Conservation (phyloP, 1,140 invertebrate genomes). For the Solen grandis region DNA sequence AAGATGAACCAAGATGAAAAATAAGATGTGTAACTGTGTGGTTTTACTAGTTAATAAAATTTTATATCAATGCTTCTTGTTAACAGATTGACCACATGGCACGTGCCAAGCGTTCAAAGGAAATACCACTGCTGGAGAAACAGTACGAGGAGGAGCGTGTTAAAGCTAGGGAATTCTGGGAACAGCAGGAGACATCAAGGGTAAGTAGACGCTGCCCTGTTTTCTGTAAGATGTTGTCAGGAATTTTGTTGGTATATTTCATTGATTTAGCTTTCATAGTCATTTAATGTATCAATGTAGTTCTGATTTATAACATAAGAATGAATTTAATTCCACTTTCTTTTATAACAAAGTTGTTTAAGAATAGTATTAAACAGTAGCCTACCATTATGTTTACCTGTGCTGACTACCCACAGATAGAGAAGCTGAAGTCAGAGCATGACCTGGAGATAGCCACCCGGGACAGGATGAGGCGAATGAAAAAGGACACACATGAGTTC, state of each 20-base stretch:
- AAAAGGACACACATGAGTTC: conserved; percentile 90
- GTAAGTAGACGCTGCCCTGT: too few species aligned
- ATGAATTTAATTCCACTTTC: too few species aligned
- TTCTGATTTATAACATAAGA: too few species aligned
- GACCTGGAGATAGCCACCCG: conserved; percentile 91
- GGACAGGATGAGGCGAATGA: conserved; percentile 90
- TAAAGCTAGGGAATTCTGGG: conserved; percentile 90
- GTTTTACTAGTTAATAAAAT: not conserved
- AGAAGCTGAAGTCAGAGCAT: conserved; percentile 91
- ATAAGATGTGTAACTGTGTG: conserved; percentile 8
- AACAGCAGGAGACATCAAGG: conserved; percentile 93
- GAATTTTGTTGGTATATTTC: too few species aligned
- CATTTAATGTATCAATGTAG: too few species aligned
- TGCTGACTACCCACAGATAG: too few species aligned
- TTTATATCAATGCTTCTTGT: not conserved
- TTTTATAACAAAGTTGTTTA: too few species aligned
- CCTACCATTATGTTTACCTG: too few species aligned
- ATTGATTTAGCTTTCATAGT: too few species aligned
- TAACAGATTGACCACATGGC: conserved; percentile 92
- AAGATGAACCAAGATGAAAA: not conserved
- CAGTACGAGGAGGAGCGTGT: conserved; percentile 92
- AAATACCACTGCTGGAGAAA: conserved; percentile 94
- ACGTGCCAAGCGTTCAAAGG: conserved; percentile 94
- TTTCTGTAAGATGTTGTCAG: too few species aligned
- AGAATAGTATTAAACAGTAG: too few species aligned